Conservation (phyloP, 1,140 invertebrate species). For the Eumeta japonica region DNA sequence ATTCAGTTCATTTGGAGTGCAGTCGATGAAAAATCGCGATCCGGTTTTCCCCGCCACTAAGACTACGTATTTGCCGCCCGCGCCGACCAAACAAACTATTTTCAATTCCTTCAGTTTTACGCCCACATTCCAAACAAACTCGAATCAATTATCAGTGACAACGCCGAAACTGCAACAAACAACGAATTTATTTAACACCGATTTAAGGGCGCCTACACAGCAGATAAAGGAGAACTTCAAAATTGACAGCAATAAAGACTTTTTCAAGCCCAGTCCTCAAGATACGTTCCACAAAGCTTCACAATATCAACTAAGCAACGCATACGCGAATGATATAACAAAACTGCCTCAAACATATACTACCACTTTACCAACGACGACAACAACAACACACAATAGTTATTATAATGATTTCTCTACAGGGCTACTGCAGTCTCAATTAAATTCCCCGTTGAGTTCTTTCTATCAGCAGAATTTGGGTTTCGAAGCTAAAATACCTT, state of each 20-base stretch:
- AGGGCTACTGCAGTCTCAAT: slow-evolving; percentile 16
- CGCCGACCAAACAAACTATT: slow-evolving; percentile 39
- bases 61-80: slow-evolving; percentile 32
- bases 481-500: too few relatives aligned
- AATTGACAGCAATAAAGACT: slow-evolving; percentile 36
- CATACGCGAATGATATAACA: slow-evolving; percentile 15
- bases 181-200: slow-evolving; percentile 28
- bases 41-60: slow-evolving; percentile 31
- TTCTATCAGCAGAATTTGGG: background rate
- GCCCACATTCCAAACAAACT: slow-evolving; percentile 35
- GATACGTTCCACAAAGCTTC: slow-evolving; percentile 42
- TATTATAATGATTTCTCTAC: slow-evolving; percentile 22
- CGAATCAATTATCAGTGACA: slow-evolving; percentile 28
- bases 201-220: slow-evolving; percentile 29
- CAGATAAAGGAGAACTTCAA: slow-evolving; percentile 32
- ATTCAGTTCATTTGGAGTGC: slow-evolving; percentile 49
- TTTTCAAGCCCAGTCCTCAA: slow-evolving; percentile 49
- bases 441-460: slow-evolving; percentile 1
- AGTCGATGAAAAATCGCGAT: slow-evolving; percentile 46
- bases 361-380: slow-evolving; percentile 33
- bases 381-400: slow-evolving; percentile 22
- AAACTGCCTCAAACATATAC: slow-evolving; percentile 36
- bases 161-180: slow-evolving; percentile 37
- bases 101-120: slow-evolving; percentile 43
- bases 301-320: slow-evolving; percentile 16